Base-by-base conservation (phyloP, 2,888 invertebrate species). In the Diloba caeruleocephala region DNA sequence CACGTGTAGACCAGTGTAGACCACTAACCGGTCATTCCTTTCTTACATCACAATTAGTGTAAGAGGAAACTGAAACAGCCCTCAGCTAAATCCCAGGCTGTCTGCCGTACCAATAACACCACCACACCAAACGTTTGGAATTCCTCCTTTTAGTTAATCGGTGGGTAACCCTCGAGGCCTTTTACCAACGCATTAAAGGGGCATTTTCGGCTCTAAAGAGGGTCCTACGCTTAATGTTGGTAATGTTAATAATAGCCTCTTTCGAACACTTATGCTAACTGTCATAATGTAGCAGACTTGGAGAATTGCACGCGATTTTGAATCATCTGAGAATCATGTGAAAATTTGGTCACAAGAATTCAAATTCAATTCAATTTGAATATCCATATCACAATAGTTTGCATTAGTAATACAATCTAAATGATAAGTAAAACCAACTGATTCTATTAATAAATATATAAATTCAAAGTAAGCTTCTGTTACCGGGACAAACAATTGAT, bases 41-140 rank as follows among this genome's bases (percentile, higher is more conserved):
- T 81, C 85, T 82, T 82, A 81, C 71, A 50, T 59, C 51, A 69
- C 70, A 74, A 66, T 55, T 76, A 72, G 54, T 32, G 62, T 76
- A 74, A 77, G 49, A 65, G 58, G 62, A 55, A 42, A 50, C 78
- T 76, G 78, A 80, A 84, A 77, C 37, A 9, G 83, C 88, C 85
- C 48, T 67, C 45, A 79, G 88, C 85, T 29, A 70, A 77, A 79
- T 88, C 88, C 81, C 88, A 88, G 85, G 85, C 84, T 74, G 76
- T 82, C 74, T 77, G 71, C 55, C 51, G 31, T 10, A 41, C 25
- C 53, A 63, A 36, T 31, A 34, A 58, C 50, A 58, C 55, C 45
- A 36, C 28, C 32, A 58, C 50, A 58, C 55, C 45, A 5, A 54
- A 34, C 38, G 42, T 67, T 58, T 59, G 26, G 49, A 44, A 63